phyloP scores from a whole-genome alignment of 2,797 vertebrate species.

The Clangula hyemalis region DNA sequence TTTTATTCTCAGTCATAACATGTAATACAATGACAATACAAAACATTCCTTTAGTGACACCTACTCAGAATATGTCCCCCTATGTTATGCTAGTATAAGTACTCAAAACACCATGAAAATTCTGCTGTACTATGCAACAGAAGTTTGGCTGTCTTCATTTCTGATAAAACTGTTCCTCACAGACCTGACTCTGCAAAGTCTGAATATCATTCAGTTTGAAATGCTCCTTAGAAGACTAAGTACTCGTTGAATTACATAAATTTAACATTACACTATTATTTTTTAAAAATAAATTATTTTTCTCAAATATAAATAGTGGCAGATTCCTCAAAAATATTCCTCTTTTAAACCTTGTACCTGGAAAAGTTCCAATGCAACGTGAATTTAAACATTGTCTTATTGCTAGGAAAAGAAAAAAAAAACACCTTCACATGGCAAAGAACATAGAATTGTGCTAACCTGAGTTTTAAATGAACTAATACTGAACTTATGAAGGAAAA shows the following conservation, averaged over 20 bases:
- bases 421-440: not conserved
- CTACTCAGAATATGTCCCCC: not conserved
- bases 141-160: not conserved
- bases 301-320: not conserved
- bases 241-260: not conserved
- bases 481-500: not conserved
- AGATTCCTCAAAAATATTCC: not conserved
- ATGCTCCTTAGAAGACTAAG: not conserved
- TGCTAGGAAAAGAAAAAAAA: constrained; percentile 16
- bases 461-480: constrained; percentile 7
- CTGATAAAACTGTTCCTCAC: not conserved
- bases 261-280: not conserved
- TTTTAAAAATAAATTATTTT: not conserved
- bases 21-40: not conserved
- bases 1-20: constrained; percentile 4
- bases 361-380: not conserved
- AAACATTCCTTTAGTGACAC: not conserved
- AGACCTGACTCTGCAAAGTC: not conserved
- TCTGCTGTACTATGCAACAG: not conserved
- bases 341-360: not conserved
- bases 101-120: not conserved
- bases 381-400: constrained; percentile 37
- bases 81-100: not conserved
- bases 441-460: not conserved
- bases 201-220: not conserved